These are phyloP conservation scores for Pygmarrhopalites habei DNA, from an alignment of 1,140 invertebrate species.

Conservation along the genomic window DNA sequence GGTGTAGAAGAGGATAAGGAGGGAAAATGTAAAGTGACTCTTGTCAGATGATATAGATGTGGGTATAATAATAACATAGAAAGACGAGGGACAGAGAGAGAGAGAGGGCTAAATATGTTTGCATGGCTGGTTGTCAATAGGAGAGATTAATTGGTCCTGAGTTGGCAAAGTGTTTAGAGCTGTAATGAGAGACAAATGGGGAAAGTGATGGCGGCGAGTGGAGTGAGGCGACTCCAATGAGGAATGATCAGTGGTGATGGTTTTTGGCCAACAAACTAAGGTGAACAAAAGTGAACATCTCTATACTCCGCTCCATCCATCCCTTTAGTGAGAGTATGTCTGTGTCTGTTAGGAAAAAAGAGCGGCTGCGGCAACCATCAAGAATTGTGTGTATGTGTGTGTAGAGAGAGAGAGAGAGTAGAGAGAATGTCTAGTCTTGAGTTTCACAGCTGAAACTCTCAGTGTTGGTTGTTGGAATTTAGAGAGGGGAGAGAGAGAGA, in stretches of 20 bases:
- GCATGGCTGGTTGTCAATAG: constrained; percentile 30
- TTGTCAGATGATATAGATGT: no score
- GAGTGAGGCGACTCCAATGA: constrained; percentile 24
- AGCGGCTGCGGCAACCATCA: constrained; percentile 10
- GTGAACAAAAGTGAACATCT: constrained; percentile 21
- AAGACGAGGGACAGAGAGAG: not conserved
- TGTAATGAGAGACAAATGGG: constrained; percentile 28
- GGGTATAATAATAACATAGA: not conserved
- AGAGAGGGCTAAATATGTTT: constrained; percentile 9
- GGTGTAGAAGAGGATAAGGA: no score
- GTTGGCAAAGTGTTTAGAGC: constrained; percentile 33
- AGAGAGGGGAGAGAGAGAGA: not conserved
- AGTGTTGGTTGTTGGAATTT: no score
- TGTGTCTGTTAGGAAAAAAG: not conserved
- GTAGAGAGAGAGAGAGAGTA: constrained; percentile 4
- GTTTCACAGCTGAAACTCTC: no score
- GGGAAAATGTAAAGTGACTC: no score
- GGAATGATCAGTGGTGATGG: constrained; percentile 26
- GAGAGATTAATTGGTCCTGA: constrained; percentile 29
- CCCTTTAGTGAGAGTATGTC: no score
- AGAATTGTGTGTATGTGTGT: not conserved
- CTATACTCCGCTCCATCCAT: not conserved
- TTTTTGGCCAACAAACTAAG: constrained; percentile 4
- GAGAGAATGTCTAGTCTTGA: constrained; percentile 7
- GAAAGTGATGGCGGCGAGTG: constrained; percentile 21